phyloP scores from a whole-genome alignment of 2,888 invertebrate genomes.

The Ctenicera cuprea region DNA sequence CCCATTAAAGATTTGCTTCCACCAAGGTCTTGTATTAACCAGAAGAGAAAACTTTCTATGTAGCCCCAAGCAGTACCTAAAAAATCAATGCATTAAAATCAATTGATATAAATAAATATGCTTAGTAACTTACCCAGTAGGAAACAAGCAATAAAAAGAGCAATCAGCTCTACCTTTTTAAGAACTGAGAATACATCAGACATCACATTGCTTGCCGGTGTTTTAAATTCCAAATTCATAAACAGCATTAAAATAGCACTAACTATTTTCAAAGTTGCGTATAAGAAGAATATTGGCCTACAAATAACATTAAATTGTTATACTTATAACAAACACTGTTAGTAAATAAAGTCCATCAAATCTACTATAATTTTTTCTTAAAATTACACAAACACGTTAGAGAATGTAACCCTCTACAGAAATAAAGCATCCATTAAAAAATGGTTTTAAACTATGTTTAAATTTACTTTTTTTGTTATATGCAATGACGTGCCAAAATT shows the following conservation, averaged over 20 bases:
- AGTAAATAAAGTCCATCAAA: no score
- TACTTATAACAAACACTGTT: no score
- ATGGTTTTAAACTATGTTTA: no score
- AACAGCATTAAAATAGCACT: constrained; percentile 82
- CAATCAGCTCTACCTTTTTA: constrained; percentile 82
- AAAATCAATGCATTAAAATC: constrained; percentile 46
- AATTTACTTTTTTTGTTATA: no score
- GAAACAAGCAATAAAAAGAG: constrained; percentile 83
- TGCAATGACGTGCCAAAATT: no score
- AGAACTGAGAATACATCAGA: constrained; percentile 81
- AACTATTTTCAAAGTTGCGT: constrained; percentile 81
- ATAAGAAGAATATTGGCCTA: constrained; percentile 87
- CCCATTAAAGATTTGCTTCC: constrained; percentile 87
- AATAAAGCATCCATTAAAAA: no score
- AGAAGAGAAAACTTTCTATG: constrained; percentile 88
- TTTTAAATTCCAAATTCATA: constrained; percentile 85
- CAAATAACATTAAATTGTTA: neutral
- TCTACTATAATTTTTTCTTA: no score
- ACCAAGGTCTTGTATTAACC: constrained; percentile 86
- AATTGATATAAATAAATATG: no score
- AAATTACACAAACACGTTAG: no score
- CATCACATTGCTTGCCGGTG: constrained; percentile 82
- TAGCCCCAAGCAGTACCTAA: constrained; percentile 89
- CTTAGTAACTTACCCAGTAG: constrained; percentile 77
- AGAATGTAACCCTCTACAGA: no score